Evolutionary conservation across 2,888 invertebrate genomes (phyloP).

Genomic region (Pristionchus arcanus): DNA sequence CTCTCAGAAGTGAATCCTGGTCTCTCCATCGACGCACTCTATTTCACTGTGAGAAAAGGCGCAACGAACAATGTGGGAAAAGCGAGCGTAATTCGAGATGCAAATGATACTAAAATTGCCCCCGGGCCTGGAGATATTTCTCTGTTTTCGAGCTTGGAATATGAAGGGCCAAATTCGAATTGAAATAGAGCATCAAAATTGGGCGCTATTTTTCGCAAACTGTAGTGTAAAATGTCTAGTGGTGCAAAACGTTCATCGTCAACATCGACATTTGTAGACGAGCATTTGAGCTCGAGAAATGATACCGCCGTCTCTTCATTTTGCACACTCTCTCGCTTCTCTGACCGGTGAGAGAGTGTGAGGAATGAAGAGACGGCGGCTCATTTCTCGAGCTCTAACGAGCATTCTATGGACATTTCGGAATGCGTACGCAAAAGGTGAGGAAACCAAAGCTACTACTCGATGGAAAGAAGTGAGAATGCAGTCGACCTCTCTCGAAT

Average conservation of each 20-base stretch:
- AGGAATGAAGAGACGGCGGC: too few species aligned
- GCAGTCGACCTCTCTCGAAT: not conserved
- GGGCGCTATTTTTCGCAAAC: not conserved
- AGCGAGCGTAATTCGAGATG: conserved; percentile 17
- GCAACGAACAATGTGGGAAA: conserved; percentile 18
- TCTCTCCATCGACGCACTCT: not conserved
- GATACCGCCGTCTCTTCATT: too few species aligned
- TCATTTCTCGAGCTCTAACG: too few species aligned
- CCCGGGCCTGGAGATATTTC: not conserved
- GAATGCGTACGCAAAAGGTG: not conserved
- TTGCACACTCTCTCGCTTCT: too few species aligned
- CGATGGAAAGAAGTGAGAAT: not conserved
- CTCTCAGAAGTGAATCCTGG: not conserved
- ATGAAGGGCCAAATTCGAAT: not conserved
- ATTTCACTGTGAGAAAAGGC: not conserved
- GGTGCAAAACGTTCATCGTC: too few species aligned
- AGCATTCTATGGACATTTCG: too few species aligned
- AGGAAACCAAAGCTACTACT: not conserved
- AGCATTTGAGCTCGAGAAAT: too few species aligned
- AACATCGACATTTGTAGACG: too few species aligned
- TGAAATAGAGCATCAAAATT: not conserved
- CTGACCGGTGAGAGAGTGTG: too few species aligned
- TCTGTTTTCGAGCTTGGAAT: not conserved
- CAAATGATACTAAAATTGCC: conserved; percentile 41
- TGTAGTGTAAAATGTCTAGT: too few species aligned